These are phyloP conservation scores for Sebastes vulpes DNA, from an alignment of 2,797 vertebrate species.

Conservation along the genomic window DNA sequence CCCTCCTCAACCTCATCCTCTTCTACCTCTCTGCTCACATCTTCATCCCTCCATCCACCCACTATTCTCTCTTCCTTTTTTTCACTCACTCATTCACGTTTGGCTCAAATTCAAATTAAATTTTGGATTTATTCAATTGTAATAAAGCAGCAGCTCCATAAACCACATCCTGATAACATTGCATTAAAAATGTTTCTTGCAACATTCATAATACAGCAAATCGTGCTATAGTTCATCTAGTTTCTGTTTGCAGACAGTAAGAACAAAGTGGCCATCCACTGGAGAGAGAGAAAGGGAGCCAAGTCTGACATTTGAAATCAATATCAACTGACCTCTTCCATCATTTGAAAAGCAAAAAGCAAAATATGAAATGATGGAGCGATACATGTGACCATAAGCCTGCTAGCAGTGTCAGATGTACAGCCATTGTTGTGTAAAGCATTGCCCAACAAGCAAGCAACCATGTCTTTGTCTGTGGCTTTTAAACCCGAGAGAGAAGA, in stretches of 20 bases:
- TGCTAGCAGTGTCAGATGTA: not conserved
- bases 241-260: not conserved
- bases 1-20: constrained; percentile 27
- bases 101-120: not conserved
- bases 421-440: not conserved
- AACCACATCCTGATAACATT: too few relatives aligned
- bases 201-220: not conserved
- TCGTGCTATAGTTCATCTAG: not conserved
- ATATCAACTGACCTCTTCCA: not conserved
- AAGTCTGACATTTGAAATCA: not conserved
- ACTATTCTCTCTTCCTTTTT: not conserved
- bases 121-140: not conserved
- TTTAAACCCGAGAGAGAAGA: not conserved
- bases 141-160: not conserved
- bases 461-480: not conserved
- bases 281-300: not conserved
- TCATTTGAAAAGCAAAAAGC: not conserved
- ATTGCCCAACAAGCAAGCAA: not conserved
- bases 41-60: constrained; percentile 32
- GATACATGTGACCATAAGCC: not conserved
- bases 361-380: not conserved
- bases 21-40: constrained; percentile 13
- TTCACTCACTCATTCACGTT: not conserved
- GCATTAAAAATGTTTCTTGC: not conserved
- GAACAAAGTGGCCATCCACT: not conserved